Evolutionary conservation across 2,888 invertebrate species (phyloP).

Genomic region (Sarcophaga subvicina): DNA sequence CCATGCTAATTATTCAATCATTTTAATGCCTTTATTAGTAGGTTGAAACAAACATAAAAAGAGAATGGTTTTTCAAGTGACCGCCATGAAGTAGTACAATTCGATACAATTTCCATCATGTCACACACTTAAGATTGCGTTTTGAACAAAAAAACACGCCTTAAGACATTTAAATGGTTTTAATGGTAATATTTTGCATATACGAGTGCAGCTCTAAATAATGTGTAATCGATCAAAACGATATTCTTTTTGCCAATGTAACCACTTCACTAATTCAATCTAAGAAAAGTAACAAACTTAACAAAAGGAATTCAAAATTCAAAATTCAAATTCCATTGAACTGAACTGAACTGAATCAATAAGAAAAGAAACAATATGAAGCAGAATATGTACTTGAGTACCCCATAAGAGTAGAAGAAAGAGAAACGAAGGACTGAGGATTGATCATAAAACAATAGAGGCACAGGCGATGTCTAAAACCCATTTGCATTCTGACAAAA

Average conservation of each 20-base stretch:
- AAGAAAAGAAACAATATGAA: conserved; percentile 26
- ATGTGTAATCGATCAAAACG: conserved; percentile 66
- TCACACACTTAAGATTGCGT: conserved; percentile 44
- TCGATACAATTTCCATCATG: conserved; percentile 38
- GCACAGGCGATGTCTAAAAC: conserved; percentile 35
- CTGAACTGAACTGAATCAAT: too few species aligned
- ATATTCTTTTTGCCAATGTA: conserved; percentile 25
- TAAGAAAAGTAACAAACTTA: conserved; percentile 8
- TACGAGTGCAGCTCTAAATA: conserved; percentile 2
- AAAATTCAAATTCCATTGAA: conserved; percentile 17
- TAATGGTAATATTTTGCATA: conserved; percentile 54
- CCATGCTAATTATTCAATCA: conserved; percentile 39
- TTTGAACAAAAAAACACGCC: conserved; percentile 40
- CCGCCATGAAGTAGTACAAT: conserved; percentile 57
- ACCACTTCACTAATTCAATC: conserved; percentile 27
- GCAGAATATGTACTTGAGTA: too few species aligned
- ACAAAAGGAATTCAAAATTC: conserved; percentile 25
- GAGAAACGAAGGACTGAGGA: conserved; percentile 44
- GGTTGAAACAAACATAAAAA: background rate
- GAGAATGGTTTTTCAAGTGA: conserved; percentile 58
- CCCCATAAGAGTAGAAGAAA: background rate
- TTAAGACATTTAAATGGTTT: conserved; percentile 54
- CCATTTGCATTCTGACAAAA: conserved; percentile 60
- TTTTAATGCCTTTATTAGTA: conserved; percentile 33
- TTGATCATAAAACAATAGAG: conserved; percentile 56